Conservation (phyloP, 2,113 vertebrate genomes). For the Pollimyrus isidori region DNA sequence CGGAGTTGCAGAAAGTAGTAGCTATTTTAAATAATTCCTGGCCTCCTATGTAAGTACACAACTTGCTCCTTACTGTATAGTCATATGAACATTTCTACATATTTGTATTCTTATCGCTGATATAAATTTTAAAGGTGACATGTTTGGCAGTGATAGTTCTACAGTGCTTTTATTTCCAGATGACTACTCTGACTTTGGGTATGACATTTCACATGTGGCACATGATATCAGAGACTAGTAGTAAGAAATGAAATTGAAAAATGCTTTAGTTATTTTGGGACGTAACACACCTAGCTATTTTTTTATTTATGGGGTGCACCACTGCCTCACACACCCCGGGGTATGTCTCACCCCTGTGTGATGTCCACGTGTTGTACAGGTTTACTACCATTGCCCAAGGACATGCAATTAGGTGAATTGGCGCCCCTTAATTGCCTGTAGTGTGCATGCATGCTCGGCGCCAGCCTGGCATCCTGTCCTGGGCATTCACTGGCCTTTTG, state of each 20-base stretch:
- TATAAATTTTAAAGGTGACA: not conserved
- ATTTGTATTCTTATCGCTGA: not conserved
- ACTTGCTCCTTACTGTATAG: not conserved
- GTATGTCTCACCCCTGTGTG: not conserved
- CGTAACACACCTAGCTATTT: not conserved
- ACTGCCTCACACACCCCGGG: not conserved
- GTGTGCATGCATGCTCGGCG: not conserved
- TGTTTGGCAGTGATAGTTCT: not conserved
- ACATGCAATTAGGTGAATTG: slow-evolving; percentile 1
- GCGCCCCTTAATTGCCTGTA: not conserved
- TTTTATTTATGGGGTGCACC: not conserved
- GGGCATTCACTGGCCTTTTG: not conserved
- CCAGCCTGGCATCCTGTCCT: not conserved
- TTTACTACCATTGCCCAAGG: not conserved
- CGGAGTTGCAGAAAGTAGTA: slow-evolving; percentile 19
- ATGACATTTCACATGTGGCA: not conserved
- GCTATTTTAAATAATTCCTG: not conserved
- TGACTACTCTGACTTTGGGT: not conserved
- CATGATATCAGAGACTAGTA: not conserved
- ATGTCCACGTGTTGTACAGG: not conserved
- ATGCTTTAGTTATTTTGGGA: not conserved
- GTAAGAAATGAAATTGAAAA: not conserved
- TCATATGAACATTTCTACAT: not conserved
- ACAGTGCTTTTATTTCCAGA: not conserved
- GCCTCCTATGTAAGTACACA: not conserved